Percentiles rank a stretch among this genome's conserved stretches.
Conservation (phyloP, 1,140 invertebrate species). For the Pseudobourletiella spinata region DNA sequence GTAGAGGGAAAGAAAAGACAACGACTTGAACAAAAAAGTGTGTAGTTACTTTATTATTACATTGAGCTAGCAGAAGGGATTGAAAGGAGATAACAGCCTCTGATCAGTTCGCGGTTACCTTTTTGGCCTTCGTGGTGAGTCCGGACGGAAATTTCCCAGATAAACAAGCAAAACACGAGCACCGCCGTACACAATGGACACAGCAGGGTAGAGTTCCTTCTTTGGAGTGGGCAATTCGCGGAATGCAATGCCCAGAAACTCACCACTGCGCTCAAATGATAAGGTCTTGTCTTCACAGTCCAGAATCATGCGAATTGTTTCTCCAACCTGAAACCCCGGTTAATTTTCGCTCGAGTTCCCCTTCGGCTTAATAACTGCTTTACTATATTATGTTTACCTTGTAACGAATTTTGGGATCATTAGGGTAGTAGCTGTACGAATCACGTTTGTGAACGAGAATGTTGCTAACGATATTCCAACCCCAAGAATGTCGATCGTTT, state of each 20-base stretch:
- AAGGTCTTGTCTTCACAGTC: conserved; percentile 2
- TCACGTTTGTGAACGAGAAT: not conserved
- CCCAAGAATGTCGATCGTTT: not conserved
- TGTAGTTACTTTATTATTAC: too few relatives aligned
- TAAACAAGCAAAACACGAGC: not conserved
- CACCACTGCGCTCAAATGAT: not conserved
- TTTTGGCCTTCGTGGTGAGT: too few relatives aligned
- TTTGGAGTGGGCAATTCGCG: not conserved
- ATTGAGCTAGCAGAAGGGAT: too few relatives aligned
- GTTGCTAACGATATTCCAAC: not conserved
- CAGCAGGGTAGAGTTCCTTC: not conserved
- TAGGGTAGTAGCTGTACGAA: not conserved
- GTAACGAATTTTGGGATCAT: conserved; percentile 3
- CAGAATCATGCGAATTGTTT: not conserved
- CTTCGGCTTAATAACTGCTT: too few relatives aligned
- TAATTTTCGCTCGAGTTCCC: too few relatives aligned
- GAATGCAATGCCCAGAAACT: not conserved
- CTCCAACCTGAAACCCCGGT: not conserved
- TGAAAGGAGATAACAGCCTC: too few relatives aligned
- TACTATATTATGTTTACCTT: too few relatives aligned
- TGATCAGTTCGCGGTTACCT: too few relatives aligned
- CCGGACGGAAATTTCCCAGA: too few relatives aligned
- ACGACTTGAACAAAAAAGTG: too few relatives aligned
- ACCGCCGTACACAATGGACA: not conserved
- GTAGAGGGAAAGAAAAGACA: too few relatives aligned